These are phyloP conservation scores for Salvator merianae DNA, from an alignment of 2,113 vertebrate species.

Conservation along the genomic window DNA sequence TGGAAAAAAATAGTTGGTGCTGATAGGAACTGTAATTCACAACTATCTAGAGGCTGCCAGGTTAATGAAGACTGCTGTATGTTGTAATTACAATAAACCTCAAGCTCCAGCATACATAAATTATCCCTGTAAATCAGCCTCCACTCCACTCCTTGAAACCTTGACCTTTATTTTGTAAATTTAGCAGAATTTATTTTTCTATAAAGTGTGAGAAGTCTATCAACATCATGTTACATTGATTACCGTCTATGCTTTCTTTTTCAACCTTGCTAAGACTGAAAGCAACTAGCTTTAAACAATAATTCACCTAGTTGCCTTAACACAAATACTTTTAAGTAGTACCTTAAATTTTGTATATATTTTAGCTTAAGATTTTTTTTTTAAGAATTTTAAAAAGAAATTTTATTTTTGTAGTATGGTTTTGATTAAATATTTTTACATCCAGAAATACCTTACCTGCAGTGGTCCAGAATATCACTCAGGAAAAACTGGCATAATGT, in stretches of 20 bases:
- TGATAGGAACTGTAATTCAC: too few species aligned
- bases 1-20: too few species aligned
- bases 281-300: conserved; percentile 53
- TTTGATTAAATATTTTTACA: conserved; percentile 51
- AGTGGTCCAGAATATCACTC: conserved; percentile 42
- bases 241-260: conserved; percentile 28
- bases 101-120: conserved; percentile 19
- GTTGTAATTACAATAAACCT: conserved; percentile 28
- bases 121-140: conserved; percentile 7
- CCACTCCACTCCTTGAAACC: conserved; percentile 15
- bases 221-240: conserved; percentile 46
- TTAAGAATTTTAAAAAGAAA: conserved; percentile 63
- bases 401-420: conserved; percentile 71
- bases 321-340: conserved; percentile 64
- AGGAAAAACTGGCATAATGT: not conserved
- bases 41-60: too few species aligned
- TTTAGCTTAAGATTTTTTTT: conserved; percentile 57
- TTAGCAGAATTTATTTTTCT: conserved; percentile 47
- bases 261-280: conserved; percentile 53
- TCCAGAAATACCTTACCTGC: conserved; percentile 32
- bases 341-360: conserved; percentile 63
- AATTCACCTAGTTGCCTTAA: conserved; percentile 56
- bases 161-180: conserved; percentile 18
- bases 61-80: not conserved
- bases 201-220: conserved; percentile 51